Conservation (phyloP, 1,140 invertebrate species). For the Planococcus citri region DNA sequence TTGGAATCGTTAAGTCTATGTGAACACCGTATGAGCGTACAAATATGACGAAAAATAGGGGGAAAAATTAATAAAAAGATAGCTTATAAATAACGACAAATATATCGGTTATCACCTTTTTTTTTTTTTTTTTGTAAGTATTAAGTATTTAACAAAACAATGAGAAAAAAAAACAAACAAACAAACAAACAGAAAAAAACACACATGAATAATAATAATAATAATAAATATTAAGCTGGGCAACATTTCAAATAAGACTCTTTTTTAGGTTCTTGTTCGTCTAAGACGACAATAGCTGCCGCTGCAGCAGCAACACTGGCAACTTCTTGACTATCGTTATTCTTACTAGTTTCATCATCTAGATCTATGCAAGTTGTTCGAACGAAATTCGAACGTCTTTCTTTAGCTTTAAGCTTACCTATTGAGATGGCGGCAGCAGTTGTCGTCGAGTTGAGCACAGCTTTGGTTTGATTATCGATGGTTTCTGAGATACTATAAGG, state of each 20-base stretch:
- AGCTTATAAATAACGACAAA: conserved; percentile 5
- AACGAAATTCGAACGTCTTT: conserved; percentile 1
- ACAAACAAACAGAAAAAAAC: too few relatives aligned
- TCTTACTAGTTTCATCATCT: neutral
- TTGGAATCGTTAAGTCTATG: conserved; percentile 6
- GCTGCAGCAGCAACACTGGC: too few relatives aligned
- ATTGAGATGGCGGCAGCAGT: neutral
- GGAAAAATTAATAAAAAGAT: neutral
- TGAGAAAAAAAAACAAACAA: neutral
- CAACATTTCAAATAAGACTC: conserved; percentile 14
- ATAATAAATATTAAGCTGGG: neutral
- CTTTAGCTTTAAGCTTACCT: conserved; percentile 8
- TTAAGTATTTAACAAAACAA: too few relatives aligned
- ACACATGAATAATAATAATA: neutral
- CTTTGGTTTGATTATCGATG: neutral
- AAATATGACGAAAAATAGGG: neutral
- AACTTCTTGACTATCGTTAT: neutral
- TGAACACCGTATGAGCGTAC: conserved; percentile 6
- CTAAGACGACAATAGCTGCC: neutral
- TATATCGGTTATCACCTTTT: neutral
- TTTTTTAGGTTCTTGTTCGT: neutral
- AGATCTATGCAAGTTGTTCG: neutral
- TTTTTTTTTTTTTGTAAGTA: too few relatives aligned
- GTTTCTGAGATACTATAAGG: too few relatives aligned
- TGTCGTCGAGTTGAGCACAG: neutral